Conservation (phyloP, 2,888 invertebrate genomes). For the Agrochola lychnidis region DNA sequence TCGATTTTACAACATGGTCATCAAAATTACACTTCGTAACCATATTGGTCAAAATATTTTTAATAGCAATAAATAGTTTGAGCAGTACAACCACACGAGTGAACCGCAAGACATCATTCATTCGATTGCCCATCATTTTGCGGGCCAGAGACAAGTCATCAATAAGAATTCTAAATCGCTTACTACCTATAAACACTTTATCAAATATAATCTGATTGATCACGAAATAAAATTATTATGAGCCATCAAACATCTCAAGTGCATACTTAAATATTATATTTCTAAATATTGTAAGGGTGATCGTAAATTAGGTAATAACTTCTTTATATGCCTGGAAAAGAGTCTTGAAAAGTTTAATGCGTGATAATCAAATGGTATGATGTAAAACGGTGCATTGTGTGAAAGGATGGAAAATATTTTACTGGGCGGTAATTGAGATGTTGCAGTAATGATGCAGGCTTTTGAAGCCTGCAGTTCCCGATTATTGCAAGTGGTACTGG, state of each 20-base stretch:
- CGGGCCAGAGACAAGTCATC: constrained; percentile 63
- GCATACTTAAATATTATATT: constrained; percentile 54
- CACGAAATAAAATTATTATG: constrained; percentile 70
- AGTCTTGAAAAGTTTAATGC: constrained; percentile 42
- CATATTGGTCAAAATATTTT: background rate
- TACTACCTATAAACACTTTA: constrained; percentile 71
- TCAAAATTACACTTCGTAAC: background rate
- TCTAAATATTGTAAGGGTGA: constrained; percentile 60
- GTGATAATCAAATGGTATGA: constrained; percentile 46
- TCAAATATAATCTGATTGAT: constrained; percentile 73
- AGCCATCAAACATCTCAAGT: constrained; percentile 65
- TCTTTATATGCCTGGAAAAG: constrained; percentile 47
- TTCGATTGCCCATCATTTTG: constrained; percentile 14
- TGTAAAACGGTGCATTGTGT: constrained; percentile 40
- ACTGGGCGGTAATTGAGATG: constrained; percentile 18
- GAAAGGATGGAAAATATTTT: constrained; percentile 17
- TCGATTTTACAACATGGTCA: too few species aligned
- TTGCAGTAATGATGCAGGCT: constrained; percentile 1
- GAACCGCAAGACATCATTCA: constrained; percentile 7
- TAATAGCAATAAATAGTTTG: constrained; percentile 29
- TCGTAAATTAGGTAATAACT: constrained; percentile 67
- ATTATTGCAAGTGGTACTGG: background rate
- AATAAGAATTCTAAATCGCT: constrained; percentile 66
- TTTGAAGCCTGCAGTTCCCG: background rate
- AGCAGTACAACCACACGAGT: background rate